phyloP scores from a whole-genome alignment of 2,113 vertebrate species.

The Eublepharis macularius region DNA sequence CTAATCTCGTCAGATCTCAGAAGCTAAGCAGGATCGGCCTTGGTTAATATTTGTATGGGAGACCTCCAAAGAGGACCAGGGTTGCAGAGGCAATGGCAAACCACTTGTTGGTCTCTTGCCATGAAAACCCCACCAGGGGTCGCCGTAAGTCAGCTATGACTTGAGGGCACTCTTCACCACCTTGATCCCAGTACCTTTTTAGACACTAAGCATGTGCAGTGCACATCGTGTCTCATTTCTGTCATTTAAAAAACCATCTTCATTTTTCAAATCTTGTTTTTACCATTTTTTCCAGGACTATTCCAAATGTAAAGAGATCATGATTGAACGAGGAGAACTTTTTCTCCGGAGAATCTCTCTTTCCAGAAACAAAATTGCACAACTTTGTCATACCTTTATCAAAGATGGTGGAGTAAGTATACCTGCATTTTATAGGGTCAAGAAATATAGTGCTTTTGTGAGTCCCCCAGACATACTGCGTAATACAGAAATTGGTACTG shows the following conservation, averaged over 20 bases:
- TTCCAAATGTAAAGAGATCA: slow-evolving; percentile 93
- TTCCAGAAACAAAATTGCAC: slow-evolving; percentile 89
- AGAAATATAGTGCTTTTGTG: background rate
- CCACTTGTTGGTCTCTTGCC: too few species aligned
- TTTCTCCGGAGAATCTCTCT: slow-evolving; percentile 90
- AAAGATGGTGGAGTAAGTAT: slow-evolving; percentile 93
- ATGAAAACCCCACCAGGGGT: too few species aligned
- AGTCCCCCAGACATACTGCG: too few species aligned
- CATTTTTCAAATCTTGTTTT: rapidly evolving
- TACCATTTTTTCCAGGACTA: slow-evolving; percentile 77
- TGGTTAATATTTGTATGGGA: too few species aligned
- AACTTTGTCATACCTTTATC: slow-evolving; percentile 95
- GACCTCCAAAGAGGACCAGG: too few species aligned
- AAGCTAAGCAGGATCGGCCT: too few species aligned
- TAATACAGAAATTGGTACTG: background rate
- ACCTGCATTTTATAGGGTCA: rapidly evolving
- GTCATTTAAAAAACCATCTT: background rate
- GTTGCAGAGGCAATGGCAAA: too few species aligned
- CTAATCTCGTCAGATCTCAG: too few species aligned
- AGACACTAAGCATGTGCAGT: background rate
- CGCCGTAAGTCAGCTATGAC: too few species aligned
- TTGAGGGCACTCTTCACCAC: too few species aligned
- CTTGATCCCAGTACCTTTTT: too few species aligned
- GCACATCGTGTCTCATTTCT: background rate
- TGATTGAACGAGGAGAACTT: slow-evolving; percentile 95